A percentile compares a stretch with the other conserved stretches of the same genome.
Conservation (phyloP, 2,888 invertebrate genomes). For the Cactoblastis cactorum region DNA sequence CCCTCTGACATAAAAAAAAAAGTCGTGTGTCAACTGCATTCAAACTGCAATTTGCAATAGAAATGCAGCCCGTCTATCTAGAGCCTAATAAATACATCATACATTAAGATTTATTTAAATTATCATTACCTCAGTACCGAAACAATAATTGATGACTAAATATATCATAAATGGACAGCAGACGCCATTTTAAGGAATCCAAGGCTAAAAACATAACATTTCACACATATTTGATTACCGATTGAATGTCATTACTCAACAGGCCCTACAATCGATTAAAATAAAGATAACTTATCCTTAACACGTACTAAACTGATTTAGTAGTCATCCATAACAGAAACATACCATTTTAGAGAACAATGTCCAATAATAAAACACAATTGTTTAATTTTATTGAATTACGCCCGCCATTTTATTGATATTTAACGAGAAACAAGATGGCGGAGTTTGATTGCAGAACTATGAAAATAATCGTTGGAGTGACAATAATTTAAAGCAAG, state of each 20-base stretch:
- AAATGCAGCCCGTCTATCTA: no score
- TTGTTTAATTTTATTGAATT: no score
- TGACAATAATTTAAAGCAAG: no score
- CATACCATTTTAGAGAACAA: conserved; percentile 68
- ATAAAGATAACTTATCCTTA: conserved; percentile 31
- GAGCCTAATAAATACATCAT: not conserved
- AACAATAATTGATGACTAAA: not conserved
- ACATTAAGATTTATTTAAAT: not conserved
- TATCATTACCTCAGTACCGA: not conserved
- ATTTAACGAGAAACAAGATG: conserved; percentile 37
- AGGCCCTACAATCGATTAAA: not conserved
- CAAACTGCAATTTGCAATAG: not conserved
- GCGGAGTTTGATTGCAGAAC: conserved; percentile 17
- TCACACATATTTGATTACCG: not conserved
- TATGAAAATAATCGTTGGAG: not conserved
- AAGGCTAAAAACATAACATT: not conserved
- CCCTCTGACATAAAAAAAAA: no score
- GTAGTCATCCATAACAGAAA: conserved; percentile 47
- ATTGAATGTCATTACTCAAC: not conserved
- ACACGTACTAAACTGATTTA: conserved; percentile 35
- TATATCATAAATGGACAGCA: not conserved
- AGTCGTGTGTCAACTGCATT: no score
- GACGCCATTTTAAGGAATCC: not conserved
- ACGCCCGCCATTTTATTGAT: conserved; percentile 45
- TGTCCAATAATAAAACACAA: conserved; percentile 70